A percentile compares a stretch with the other conserved stretches of the same genome.
phyloP scores from a whole-genome alignment of 2,797 vertebrate genomes.

The Oreochromis mossambicus region DNA sequence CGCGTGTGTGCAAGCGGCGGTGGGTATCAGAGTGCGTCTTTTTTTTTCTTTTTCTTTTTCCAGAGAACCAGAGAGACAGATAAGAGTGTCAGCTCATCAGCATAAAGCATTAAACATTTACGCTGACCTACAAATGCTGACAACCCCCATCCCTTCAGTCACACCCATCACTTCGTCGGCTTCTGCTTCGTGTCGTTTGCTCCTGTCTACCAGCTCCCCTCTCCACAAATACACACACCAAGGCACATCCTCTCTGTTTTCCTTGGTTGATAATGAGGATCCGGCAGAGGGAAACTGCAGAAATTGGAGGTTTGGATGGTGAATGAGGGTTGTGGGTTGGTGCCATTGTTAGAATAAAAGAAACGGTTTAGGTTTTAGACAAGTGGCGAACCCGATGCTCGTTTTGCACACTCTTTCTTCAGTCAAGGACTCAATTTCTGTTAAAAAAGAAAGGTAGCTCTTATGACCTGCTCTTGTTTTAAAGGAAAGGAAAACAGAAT shows the following conservation, averaged over 20 bases:
- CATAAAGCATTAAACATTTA: slow-evolving; percentile 81
- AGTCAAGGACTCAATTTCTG: background rate
- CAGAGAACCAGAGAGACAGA: slow-evolving; percentile 6
- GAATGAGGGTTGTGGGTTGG: slow-evolving; percentile 1
- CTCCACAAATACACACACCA: background rate
- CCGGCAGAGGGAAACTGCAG: slow-evolving; percentile 10
- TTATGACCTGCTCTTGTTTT: background rate
- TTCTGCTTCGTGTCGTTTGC: slow-evolving; percentile 12
- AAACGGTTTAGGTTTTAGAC: slow-evolving; percentile 17
- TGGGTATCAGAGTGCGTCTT: slow-evolving; percentile 14
- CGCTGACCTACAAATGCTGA: slow-evolving; percentile 75
- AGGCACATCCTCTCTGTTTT: slow-evolving; percentile 39
- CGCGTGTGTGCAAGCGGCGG: background rate
- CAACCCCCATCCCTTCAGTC: slow-evolving; percentile 43
- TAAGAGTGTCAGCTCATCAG: slow-evolving; percentile 59
- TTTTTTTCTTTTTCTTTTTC: background rate
- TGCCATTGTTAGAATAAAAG: slow-evolving; percentile 21
- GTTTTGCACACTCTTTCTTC: background rate
- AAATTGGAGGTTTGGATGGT: slow-evolving; percentile 22
- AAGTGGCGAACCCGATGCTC: slow-evolving; percentile 25
- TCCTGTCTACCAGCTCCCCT: slow-evolving; percentile 1
- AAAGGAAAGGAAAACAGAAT: background rate
- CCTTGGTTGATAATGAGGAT: slow-evolving; percentile 54
- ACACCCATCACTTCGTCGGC: slow-evolving; percentile 35
- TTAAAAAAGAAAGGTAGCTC: background rate